These are phyloP conservation scores for Netelia fuscicornis DNA, from an alignment of 2,888 invertebrate species.

Conservation along the genomic window DNA sequence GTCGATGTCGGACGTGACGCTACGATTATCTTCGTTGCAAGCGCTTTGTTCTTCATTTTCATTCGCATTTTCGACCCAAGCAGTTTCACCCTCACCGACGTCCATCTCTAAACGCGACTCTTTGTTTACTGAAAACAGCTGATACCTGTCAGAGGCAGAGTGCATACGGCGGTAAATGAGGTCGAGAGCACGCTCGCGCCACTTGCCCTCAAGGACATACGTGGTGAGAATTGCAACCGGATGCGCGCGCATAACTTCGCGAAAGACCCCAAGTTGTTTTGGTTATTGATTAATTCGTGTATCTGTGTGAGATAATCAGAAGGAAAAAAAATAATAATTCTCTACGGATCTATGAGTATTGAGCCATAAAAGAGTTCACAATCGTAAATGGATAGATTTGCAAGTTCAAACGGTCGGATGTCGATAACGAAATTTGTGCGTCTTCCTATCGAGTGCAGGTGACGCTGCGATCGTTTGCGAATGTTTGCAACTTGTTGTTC, in stretches of 20 bases:
- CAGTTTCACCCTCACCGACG: constrained; percentile 58
- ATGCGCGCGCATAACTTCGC: constrained; percentile 29
- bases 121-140: constrained; percentile 82
- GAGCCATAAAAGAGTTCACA: neutral
- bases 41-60: constrained; percentile 52
- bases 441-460: constrained; percentile 26
- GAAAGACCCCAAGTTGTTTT: neutral
- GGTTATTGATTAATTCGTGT: neutral
- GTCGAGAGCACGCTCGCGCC: constrained; percentile 29
- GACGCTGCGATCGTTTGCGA: constrained; percentile 36
- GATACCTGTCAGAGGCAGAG: constrained; percentile 74
- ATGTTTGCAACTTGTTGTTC: constrained; percentile 23
- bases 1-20: constrained; percentile 52
- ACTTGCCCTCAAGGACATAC: constrained; percentile 47
- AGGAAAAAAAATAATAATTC: neutral
- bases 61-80: constrained; percentile 33
- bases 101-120: constrained; percentile 74
- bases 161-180: constrained; percentile 42
- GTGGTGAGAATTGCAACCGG: constrained; percentile 34
- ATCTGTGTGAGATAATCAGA: neutral
- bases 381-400: too few relatives aligned
- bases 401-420: neutral
- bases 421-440: neutral
- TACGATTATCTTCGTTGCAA: constrained; percentile 53
- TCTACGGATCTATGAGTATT: neutral